Evolutionary conservation across 2,888 invertebrate species (phyloP), one percentile per base, ranked within the genome.

Genomic region (Zygogramma bicolorata): DNA sequence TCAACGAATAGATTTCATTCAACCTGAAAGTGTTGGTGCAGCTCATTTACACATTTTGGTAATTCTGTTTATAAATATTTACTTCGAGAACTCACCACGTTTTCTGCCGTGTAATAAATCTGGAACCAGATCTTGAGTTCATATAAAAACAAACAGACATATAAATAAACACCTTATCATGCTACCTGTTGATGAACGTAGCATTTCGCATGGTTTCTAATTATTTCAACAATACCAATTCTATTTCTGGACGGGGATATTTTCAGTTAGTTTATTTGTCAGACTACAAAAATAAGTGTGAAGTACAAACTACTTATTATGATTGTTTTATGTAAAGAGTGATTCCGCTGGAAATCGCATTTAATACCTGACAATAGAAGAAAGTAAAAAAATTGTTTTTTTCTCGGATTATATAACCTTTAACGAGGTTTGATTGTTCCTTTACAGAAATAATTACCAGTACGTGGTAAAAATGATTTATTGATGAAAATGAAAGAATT

Each of bases 221-320:
- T 53, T 27, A 53, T 25, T 25, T 53, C n/a, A 53, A 53, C 53
- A 27, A 53, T 53, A 22, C n/a, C 53, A 53, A 13, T 53, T 53
- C 25, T 53, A 53, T 53, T 53, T 53, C 27, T 27, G 18, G 5
- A 53, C 53, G 25, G 53, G 53, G 25, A 25, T 53, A 27, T 53
- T 53, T 53, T 25, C 7, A 25, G 2, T 42, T 4, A 4, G 25
- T 53, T 53, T 53, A 27, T 53, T 53, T 53, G 10, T 27, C n/a
- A 6, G 25, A n/a, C n/a, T 13, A 25, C 25, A 22, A 53, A 27
- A 25, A 53, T 53, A 53, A n/a, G 25, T 53, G 53, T 53, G 27
- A 53, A 53, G 53, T 53, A 53, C 53, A 46, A 46, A 46, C 27
- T 53, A 53, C n/a, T n/a, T n/a, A 46, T 38, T 46, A 53, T 53